These are phyloP conservation scores for Lochmaea capreae DNA, from an alignment of 2,888 invertebrate species.

Conservation along the genomic window DNA sequence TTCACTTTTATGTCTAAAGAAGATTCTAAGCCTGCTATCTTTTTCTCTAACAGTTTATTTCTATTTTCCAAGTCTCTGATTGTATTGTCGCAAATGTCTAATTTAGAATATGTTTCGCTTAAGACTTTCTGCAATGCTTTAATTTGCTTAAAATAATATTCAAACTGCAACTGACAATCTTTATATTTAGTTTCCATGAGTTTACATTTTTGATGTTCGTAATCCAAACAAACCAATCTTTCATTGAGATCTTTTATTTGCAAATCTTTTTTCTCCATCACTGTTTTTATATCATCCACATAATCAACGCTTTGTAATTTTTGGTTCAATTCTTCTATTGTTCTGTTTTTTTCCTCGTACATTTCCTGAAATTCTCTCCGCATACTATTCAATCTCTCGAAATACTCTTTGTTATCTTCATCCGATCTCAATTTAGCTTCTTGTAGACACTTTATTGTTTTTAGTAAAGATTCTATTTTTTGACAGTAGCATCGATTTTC, in stretches of 20 bases:
- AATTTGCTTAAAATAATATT: conserved; percentile 5
- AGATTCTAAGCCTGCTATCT: conserved; percentile 17
- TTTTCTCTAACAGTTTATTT: conserved; percentile 16
- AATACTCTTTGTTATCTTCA: conserved; percentile 31
- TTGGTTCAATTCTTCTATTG: conserved; percentile 29
- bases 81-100: conserved; percentile 6
- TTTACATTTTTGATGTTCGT: background rate
- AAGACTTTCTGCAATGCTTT: conserved; percentile 4
- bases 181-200: conserved; percentile 6
- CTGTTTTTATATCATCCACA: background rate
- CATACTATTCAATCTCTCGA: conserved; percentile 24
- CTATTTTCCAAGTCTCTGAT: conserved; percentile 11
- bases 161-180: conserved; percentile 7
- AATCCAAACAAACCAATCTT: background rate
- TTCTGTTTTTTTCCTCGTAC: conserved; percentile 30
- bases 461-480: conserved; percentile 31
- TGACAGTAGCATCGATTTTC: conserved; percentile 40
- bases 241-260: conserved; percentile 11
- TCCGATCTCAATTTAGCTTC: conserved; percentile 31
- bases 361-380: conserved; percentile 23
- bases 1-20: conserved; percentile 1
- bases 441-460: conserved; percentile 27
- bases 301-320: conserved; percentile 25
- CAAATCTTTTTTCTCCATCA: conserved; percentile 4
- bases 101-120: conserved; percentile 8